Evolutionary conservation across 2,888 invertebrate species (phyloP), one percentile per base, ranked within the genome.

Genomic region (Zaprionus lineosus): DNA sequence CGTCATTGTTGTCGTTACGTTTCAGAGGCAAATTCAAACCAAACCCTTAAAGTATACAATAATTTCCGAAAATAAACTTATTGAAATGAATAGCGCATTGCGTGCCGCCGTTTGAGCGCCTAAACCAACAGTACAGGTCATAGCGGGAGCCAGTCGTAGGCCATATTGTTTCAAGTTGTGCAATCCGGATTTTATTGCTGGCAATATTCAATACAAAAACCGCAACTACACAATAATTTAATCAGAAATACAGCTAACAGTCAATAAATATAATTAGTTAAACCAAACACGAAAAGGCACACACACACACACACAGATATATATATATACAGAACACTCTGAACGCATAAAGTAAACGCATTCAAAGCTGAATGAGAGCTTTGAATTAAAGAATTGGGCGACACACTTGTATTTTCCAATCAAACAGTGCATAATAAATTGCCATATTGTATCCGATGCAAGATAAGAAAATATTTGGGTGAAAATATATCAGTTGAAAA

Each of bases 61-160:
- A 65, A 78, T 64, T 68, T 71, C 75, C 83, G 44, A 85, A 78
- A 78, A 83, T 83, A 78, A 83, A 85, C 64, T 40, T 58, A 68
- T 61, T 51, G 44, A 60, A 66, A 56, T 37, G 51, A 74, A 71
- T 74, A 62, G 34, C n/a, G n/a, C 76, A 57, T 78, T 78, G 77
- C 85, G 77, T 78, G 78, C 60, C 51, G 70, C 56, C 19, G 29
- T 33, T 28, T 0, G 24, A 24, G 6, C 24, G 24, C 9, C 28
- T 8, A 26, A 2, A 0, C 3, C 2, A 28, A 9, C 36, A 6
- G 12, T 11, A 7, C 24, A 21, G 4, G 18, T 15, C 18, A 16
- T 3, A 56, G 28, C 43, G 5, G 33, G 12, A 37, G 31, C 16
- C 24, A 14, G 24, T 36, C 18, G 36, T 24, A 21, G 16, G 24